Base-by-base conservation (phyloP, 1,140 invertebrate species). In the Drosophila sechellia region DNA sequence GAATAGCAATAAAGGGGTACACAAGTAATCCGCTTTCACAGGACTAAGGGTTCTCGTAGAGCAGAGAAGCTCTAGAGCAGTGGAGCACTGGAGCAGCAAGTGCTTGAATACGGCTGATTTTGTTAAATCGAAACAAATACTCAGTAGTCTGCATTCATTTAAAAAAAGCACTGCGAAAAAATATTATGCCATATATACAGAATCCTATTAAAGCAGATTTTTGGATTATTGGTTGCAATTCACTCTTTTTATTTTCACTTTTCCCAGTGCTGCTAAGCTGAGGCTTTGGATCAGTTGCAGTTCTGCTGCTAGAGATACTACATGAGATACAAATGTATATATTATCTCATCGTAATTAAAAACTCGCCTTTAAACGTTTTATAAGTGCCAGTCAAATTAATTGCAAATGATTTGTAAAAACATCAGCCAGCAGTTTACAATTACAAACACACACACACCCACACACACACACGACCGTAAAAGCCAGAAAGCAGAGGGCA, bases 331-430 rank as follows among this genome's bases (percentile, higher is more conserved):
- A 20, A 6, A 45, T 50, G 59, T 70, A 48, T 70, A 56, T 54
- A 65, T 31, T 22, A 22, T 43, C 42, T 20, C 46, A 15, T 15
- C 58, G 69, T 74, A 90, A 90, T 89, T 89, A 90, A 80, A 87
- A 84, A 77, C 65, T 71, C 63, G 65, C 77, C 68, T 77, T 84
- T 89, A 89, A 89, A 74, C 70, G 85, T 74, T 84, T 75, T 68
- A 80, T 78, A 80, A 90, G 77, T 76, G 76, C 37, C 80, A 35
- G 59, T 64, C 75, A 79, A 83, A 84, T 85, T 80, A 80, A 80
- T 84, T 66, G 79, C 58, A 89, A 89, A 84, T 84, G 79, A 80
- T 89, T 89, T 90, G 77, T 84, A 71, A 79, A 81, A 81, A 86
- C 61, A 80, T 48, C 31, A 81, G 57, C 49, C 52, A 76, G 49